These are phyloP conservation scores for Lagria hirta DNA, from an alignment of 2,888 invertebrate species.

Conservation along the genomic window DNA sequence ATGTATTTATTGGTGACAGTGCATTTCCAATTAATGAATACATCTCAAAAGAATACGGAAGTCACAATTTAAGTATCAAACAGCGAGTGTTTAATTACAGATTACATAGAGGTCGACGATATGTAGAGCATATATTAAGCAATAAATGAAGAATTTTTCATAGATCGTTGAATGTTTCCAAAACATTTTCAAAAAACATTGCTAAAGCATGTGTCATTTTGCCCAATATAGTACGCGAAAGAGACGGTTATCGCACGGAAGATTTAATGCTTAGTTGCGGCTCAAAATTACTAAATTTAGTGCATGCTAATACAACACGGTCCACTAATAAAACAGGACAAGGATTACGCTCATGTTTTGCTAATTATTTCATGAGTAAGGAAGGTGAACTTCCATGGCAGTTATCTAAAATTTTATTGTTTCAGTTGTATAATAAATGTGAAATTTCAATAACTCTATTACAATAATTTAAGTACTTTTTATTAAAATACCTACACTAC, in stretches of 20 bases:
- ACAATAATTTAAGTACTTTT: too few relatives aligned
- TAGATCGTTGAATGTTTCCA: conserved; percentile 28
- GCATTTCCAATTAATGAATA: conserved; percentile 26
- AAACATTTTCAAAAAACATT: conserved; percentile 28
- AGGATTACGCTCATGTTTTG: neutral
- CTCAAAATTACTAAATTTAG: neutral
- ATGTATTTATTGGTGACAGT: conserved; percentile 26
- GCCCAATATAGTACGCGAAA: conserved; percentile 26
- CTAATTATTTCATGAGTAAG: neutral
- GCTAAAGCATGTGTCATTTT: conserved; percentile 29
- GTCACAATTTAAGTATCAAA: conserved; percentile 25
- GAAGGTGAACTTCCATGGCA: neutral
- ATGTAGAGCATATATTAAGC: conserved; percentile 30
- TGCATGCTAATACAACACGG: neutral
- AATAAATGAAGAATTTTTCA: conserved; percentile 33
- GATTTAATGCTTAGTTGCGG: conserved; percentile 2
- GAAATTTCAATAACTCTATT: too few relatives aligned
- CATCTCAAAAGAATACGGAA: conserved; percentile 17
- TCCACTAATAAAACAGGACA: neutral
- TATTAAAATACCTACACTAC: too few relatives aligned
- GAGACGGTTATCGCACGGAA: conserved; percentile 24
- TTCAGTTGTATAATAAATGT: too few relatives aligned
- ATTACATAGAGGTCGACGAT: conserved; percentile 25
- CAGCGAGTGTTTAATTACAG: conserved; percentile 28
- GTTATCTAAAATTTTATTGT: neutral